A percentile compares a stretch with the other conserved stretches of the same genome.
Evolutionary conservation across 2,113 vertebrate species (phyloP).

Genomic region (Catharus fuscescens): DNA sequence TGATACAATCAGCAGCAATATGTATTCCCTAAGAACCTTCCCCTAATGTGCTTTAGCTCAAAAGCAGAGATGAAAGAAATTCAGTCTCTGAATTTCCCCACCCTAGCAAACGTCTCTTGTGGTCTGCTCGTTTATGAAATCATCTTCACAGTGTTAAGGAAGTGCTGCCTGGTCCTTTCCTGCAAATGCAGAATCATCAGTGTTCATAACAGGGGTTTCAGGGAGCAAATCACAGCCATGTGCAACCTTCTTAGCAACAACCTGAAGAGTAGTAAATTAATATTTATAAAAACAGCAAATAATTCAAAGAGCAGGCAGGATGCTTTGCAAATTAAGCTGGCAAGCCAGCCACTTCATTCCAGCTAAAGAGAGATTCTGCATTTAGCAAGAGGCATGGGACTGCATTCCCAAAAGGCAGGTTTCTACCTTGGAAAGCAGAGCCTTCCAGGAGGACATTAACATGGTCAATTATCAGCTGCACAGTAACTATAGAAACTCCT

Average conservation of each 20-base stretch:
- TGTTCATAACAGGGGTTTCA: background rate
- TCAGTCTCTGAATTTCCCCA: background rate
- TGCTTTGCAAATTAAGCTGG: background rate
- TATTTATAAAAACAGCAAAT: background rate
- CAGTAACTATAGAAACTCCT: background rate
- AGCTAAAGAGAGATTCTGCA: background rate
- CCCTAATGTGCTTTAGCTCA: background rate
- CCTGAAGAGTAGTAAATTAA: background rate
- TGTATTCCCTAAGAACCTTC: background rate
- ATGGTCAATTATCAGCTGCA: background rate
- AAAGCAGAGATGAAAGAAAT: background rate
- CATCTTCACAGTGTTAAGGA: background rate
- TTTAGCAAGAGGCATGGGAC: background rate
- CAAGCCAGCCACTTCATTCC: background rate
- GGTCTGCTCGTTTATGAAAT: background rate
- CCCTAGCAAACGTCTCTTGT: background rate
- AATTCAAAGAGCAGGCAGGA: background rate
- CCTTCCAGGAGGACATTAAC: background rate
- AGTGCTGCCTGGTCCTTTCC: background rate
- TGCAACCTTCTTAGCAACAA: background rate
- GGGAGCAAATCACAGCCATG: background rate
- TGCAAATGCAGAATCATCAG: background rate
- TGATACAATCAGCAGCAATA: background rate
- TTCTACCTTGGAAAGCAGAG: background rate
- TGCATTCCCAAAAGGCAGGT: background rate